Conservation (phyloP, 1,140 invertebrate genomes). For the Drosophila albomicans region DNA sequence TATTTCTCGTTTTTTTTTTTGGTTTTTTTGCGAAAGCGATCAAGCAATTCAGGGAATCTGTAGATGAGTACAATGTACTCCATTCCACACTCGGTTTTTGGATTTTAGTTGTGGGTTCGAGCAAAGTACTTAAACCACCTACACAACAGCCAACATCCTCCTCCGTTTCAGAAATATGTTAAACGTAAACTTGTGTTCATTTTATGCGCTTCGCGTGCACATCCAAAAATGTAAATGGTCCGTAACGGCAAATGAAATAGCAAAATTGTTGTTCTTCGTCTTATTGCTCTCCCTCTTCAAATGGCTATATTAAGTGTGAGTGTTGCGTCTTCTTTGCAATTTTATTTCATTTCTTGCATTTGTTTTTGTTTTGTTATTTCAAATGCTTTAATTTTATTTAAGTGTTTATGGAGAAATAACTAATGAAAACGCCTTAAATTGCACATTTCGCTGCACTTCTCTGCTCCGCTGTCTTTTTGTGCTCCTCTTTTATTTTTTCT, state of each 20-base stretch:
- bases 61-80: conserved; percentile 31
- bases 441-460: conserved; percentile 64
- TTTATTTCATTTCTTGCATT: not conserved
- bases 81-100: not conserved
- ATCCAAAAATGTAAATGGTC: conserved; percentile 71
- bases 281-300: conserved; percentile 59
- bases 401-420: conserved; percentile 83
- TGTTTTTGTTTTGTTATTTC: conserved; percentile 45
- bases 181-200: conserved; percentile 63
- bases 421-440: conserved; percentile 78
- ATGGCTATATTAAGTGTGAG: conserved; percentile 35
- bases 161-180: conserved; percentile 49
- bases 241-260: conserved; percentile 70
- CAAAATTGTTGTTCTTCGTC: conserved; percentile 53
- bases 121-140: conserved; percentile 39
- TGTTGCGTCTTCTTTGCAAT: conserved; percentile 14
- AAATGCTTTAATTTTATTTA: conserved; percentile 80
- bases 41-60: conserved; percentile 12
- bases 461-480: conserved; percentile 4
- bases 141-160: conserved; percentile 19
- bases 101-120: conserved; percentile 11
- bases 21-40: conserved; percentile 14
- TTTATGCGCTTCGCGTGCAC: conserved; percentile 71
- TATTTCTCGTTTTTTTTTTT: not conserved
- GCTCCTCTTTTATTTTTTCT: conserved; percentile 26